A percentile compares a stretch with the other conserved stretches of the same genome.
Conservation (phyloP, 2,113 vertebrate genomes). For the Callipepla californica region DNA sequence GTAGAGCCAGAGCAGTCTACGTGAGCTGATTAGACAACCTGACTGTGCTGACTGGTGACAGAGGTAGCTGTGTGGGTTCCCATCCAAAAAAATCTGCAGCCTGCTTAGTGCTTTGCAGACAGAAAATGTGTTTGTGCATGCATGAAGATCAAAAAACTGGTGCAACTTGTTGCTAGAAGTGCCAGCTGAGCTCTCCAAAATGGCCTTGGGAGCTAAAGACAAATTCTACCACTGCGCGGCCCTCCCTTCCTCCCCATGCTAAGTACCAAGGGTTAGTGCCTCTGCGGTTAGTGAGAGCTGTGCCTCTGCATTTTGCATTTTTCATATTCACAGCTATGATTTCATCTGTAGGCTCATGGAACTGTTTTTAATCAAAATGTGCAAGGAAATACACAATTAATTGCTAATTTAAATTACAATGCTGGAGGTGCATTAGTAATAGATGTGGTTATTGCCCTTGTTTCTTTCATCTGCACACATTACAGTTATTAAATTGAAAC, state of each 20-base stretch:
- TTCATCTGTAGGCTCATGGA: not conserved
- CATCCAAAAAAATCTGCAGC: not conserved
- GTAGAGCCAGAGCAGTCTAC: not conserved
- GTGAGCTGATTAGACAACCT: not conserved
- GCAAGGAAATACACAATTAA: not conserved
- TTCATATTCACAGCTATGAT: not conserved
- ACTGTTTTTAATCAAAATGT: not conserved
- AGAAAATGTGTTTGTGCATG: not conserved
- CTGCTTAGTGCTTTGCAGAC: not conserved
- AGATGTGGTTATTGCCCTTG: not conserved
- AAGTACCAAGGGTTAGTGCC: not conserved
- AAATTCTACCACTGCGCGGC: accelerated
- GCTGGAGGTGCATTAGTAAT: not conserved
- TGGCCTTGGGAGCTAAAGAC: not conserved
- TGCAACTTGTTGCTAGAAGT: not conserved
- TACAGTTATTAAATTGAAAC: not conserved
- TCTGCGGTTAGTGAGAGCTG: not conserved
- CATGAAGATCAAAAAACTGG: conserved; percentile 2
- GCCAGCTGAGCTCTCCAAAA: not conserved
- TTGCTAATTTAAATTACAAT: not conserved
- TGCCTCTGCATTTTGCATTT: not conserved
- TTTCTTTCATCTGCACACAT: not conserved
- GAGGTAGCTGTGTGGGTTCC: not conserved
- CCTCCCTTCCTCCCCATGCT: not conserved
- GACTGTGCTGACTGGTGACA: not conserved